Base-by-base conservation (phyloP, 2,888 invertebrate genomes). In the Apodemia duryi region DNA sequence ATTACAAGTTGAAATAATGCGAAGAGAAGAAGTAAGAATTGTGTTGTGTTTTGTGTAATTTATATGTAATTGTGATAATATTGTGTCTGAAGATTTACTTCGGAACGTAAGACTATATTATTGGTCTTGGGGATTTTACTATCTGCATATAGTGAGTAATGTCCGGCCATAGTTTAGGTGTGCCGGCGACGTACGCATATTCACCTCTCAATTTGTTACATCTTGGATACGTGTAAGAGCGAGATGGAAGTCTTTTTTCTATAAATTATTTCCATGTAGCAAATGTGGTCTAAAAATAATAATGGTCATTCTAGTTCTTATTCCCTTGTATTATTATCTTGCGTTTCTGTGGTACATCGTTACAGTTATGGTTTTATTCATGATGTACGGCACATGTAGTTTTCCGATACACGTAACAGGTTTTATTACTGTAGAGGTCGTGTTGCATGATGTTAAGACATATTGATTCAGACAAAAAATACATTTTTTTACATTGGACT, bases 1-100 rank as follows among this genome's bases (percentile, higher is more conserved):
- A 90, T 94, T 98, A 87, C 98, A 98, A 93, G 95, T 97, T 87
- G 98, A 98, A 95, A 95, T 97, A 89, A 96, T 97, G 94, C 96
- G 98, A 90, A 96, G 98, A 88, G 98, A 98, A 95, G 98, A 98
- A 97, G 98, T 98, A 96, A 97, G 98, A 91, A 82, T 83, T 79
- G 87, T 90, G 86, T 70, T 77, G 75, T 86, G 88, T 83, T 78
- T 74, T 77, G 67, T 81, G 86, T 86, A 75, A 74, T 73, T 68
- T 70, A 69, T 72, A 74, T 78, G 74, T 51, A 63, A 75, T 74
- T 76, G 80, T 85, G 82, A 70, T 70, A 70, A 67, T 74, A 71
- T 73, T 75, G 82, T 84, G 84, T 80, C 66, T 65, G 66, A 66
- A 63, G 73, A 74, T 74, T 71, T 77, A 74, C 74, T 76, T 72